Conservation (phyloP, 1,140 invertebrate species). For the Hydropsyche tenuis region DNA sequence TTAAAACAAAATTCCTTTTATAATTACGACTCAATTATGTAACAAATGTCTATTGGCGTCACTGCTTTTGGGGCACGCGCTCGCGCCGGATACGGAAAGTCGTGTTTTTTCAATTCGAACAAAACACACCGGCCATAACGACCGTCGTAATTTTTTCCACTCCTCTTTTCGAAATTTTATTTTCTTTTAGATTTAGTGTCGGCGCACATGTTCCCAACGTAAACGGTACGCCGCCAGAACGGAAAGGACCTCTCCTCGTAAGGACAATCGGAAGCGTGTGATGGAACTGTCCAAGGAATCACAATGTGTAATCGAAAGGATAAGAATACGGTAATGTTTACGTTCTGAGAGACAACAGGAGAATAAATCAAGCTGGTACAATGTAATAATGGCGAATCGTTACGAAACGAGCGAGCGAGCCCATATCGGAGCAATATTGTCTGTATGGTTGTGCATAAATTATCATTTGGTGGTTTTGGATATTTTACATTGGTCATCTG, state of each 20-base stretch:
- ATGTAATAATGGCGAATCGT: not conserved
- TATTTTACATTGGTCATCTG: no score
- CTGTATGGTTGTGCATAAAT: no score
- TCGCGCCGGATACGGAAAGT: slow-evolving; percentile 45
- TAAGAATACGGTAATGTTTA: not conserved
- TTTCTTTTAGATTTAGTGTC: slow-evolving; percentile 12
- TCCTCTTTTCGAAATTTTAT: not conserved
- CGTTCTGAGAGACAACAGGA: not conserved
- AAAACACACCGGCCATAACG: slow-evolving; percentile 15
- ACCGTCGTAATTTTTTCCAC: not conserved
- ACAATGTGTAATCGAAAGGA: no score
- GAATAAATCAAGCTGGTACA: not conserved
- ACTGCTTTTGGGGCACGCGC: not conserved
- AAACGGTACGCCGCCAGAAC: not conserved
- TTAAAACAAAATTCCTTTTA: no score
- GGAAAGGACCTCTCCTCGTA: not conserved
- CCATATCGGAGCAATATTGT: no score
- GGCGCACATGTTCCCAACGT: slow-evolving; percentile 6
- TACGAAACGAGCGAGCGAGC: no score
- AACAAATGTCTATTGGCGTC: not conserved
- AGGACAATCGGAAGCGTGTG: not conserved
- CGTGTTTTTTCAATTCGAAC: slow-evolving; percentile 40
- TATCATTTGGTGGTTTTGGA: no score
- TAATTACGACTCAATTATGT: not conserved
- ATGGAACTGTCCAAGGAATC: not conserved